Evolutionary conservation across 2,113 vertebrate genomes (phyloP).

Genomic region (Hemiscyllium ocellatum): DNA sequence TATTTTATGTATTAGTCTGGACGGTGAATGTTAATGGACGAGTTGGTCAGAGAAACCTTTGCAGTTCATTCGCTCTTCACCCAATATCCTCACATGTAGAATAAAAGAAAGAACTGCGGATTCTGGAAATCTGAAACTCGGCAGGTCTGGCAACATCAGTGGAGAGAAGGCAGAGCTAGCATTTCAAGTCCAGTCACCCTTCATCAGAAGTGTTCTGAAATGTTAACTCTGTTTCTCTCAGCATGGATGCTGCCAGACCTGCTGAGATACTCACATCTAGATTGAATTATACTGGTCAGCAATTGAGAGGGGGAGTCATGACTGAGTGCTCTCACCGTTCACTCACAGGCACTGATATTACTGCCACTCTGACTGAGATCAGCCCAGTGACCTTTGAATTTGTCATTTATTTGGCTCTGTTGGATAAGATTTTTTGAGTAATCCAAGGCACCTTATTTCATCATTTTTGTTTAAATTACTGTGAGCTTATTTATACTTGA

Average conservation of each 20-base stretch:
- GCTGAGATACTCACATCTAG: too few species aligned
- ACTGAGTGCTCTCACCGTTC: background rate
- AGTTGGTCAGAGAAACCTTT: background rate
- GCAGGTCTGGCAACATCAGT: too few species aligned
- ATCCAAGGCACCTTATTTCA: background rate
- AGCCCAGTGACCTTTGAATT: background rate
- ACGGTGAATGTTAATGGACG: background rate
- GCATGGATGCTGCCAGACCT: too few species aligned
- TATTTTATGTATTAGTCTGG: background rate
- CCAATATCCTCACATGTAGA: background rate
- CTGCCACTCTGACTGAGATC: background rate
- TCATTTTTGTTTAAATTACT: background rate
- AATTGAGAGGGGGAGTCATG: background rate
- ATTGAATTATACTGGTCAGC: background rate
- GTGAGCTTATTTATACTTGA: background rate
- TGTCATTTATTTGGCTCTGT: background rate
- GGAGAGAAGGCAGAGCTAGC: too few species aligned
- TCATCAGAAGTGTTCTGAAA: too few species aligned
- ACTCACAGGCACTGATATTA: background rate
- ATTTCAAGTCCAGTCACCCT: too few species aligned
- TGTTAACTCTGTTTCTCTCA: too few species aligned
- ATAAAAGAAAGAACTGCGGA: too few species aligned
- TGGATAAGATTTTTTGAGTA: background rate
- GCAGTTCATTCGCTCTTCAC: background rate
- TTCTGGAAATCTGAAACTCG: too few species aligned